Base-by-base conservation (phyloP, 2,113 vertebrate genomes). In the Scolopax mira region DNA sequence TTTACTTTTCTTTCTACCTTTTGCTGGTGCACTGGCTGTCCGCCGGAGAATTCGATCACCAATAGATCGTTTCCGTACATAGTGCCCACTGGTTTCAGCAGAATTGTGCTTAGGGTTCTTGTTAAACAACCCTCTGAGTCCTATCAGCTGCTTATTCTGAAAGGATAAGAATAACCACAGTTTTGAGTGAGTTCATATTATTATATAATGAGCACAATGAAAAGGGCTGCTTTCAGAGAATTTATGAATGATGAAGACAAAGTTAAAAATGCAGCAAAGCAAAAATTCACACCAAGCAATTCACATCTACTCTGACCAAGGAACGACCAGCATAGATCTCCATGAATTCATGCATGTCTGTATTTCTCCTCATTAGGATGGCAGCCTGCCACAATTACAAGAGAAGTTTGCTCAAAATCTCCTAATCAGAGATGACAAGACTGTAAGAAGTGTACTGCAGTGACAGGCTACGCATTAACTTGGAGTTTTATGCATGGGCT, bases 1-100 rank as follows among this genome's bases (percentile, higher is more conserved):
- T 97, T 99, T 99, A 81, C 98, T 99, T 96, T 99, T 99, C 96
- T 99, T 99, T 64, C 99, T 98, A 46, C 98, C 99, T 86, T 99
- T 99, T 58, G 99, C 99, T 0, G 99, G 99, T 13, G 99, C 99
- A 9, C 99, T 99, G 85, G 99, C 99, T 2, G 99, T 99, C 88
- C 99, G 99, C 4, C 99, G 98, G 73, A 99, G 98, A 79, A 99
- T 97, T 57, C 99, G 98, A 25, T 99, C 99, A 18, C 99, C 99
- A 15, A 99, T 97, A 1, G 99, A 99, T 69, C 99, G 98, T 58
- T 99, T 99, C 33, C 98, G 98, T 41, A 97, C 85, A 3, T 97
- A 97, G 39, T 97, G 96, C 44, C 97, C 96, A 22, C 88, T 88
- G 82, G 94, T 97, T 81, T 99, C 99, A 17, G 98, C 98, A 2